phyloP scores from a whole-genome alignment of 2,113 vertebrate species.

The Semnornis frantzii region DNA sequence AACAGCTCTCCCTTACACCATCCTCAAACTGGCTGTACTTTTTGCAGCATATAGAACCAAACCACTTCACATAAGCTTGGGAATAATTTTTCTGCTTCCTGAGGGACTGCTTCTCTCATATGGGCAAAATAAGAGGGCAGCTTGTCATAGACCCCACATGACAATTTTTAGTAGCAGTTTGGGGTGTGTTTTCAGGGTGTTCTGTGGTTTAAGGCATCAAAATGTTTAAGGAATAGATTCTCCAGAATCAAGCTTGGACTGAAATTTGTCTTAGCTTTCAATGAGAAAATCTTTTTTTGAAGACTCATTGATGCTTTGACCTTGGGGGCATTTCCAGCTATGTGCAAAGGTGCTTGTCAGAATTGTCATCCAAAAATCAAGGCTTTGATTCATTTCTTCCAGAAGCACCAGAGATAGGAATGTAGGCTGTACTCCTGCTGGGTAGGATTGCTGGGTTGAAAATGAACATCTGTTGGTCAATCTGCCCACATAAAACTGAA shows the following conservation, averaged over 20 bases:
- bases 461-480: background rate
- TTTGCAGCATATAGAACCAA: background rate
- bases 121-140: background rate
- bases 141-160: background rate
- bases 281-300: background rate
- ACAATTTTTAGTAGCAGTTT: background rate
- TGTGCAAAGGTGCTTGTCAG: background rate
- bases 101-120: background rate
- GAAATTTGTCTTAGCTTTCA: slow-evolving; percentile 26
- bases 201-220: background rate
- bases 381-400: background rate
- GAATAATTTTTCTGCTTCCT: background rate
- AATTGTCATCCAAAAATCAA: background rate
- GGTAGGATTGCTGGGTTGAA: background rate
- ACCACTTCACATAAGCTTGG: background rate
- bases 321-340: background rate
- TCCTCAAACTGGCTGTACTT: background rate
- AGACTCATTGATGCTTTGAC: background rate
- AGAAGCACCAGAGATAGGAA: background rate
- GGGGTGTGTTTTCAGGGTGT: background rate
- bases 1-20: background rate
- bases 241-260: background rate
- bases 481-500: background rate
- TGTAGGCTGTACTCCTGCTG: background rate
- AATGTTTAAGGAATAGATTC: background rate